phyloP scores from a whole-genome alignment of 2,797 vertebrate species.

The Tokudaia muenninki region DNA sequence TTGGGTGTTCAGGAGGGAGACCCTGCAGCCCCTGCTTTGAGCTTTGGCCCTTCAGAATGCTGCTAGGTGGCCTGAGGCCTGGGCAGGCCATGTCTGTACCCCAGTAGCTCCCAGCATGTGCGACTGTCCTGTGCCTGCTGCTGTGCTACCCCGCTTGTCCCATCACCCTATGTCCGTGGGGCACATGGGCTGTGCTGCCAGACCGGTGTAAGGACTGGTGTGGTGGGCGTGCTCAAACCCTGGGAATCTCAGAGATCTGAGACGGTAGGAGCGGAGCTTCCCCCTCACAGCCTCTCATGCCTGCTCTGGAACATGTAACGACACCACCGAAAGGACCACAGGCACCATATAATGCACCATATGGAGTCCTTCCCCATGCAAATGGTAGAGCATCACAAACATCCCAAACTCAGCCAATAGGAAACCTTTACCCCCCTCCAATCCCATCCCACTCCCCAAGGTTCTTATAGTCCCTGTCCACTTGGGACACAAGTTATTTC shows the following conservation, averaged over 20 bases:
- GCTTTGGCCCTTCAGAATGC: background rate
- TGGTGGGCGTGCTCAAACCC: background rate
- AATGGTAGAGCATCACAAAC: background rate
- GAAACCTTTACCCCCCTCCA: background rate
- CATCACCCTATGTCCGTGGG: background rate
- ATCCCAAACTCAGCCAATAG: background rate
- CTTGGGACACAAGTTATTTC: background rate
- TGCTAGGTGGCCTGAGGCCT: background rate
- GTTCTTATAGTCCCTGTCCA: too few relatives aligned
- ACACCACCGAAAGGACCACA: background rate
- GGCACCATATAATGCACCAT: background rate
- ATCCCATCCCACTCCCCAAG: background rate
- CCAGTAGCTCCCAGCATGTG: slow-evolving; percentile 30
- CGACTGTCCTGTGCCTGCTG: slow-evolving; percentile 23
- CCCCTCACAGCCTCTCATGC: background rate
- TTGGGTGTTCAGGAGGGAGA: background rate
- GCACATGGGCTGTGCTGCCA: background rate
- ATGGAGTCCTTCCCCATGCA: background rate
- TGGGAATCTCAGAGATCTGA: background rate
- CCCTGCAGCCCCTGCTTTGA: background rate
- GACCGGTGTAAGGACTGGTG: background rate
- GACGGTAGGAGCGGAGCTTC: background rate
- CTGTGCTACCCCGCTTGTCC: slow-evolving; percentile 20
- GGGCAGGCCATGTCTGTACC: background rate
- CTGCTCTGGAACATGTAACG: background rate